Evolutionary conservation across 2,113 vertebrate genomes (phyloP), one percentile per base, ranked within the genome.

Genomic region (Cisticola juncidis): DNA sequence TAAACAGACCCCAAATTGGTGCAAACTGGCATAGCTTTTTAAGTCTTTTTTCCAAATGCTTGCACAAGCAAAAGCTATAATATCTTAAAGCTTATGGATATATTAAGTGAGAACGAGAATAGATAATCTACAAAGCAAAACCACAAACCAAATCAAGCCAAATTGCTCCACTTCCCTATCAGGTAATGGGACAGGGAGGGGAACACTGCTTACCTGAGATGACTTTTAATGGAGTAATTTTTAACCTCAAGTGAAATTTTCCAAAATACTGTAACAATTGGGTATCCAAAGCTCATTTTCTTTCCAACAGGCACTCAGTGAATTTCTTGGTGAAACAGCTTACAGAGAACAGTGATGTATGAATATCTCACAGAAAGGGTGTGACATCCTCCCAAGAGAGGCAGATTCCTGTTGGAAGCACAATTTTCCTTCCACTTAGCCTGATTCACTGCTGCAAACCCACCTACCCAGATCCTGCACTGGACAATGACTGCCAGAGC

Each of bases 401-500:
- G 22, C 18, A 81, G 36, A 57, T 45, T 50, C 33, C 90, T 62
- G 19, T 24, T 62, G 73, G 61, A 71, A 93, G 40, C 9, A 62
- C 0, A 4, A 16, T 9, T 68, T 77, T 82, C 31, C 40, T 90
- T 74, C 48, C 36, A 68, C 22, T 18, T 68, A 9, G 4, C 31
- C 31, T 20, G 15, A 53, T 6, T 26, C 2, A 2, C 31, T 60
- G 38, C 69, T 79, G 54, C 25, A 61, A 61, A 76, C 7, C 11
- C 53, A 45, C 9, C 9, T 73, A 69, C 28, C 40, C 71, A 69
- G 25, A 33, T 28, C 21, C n/a, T 38, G 11, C 71, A 24, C 9
- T 6, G 2, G 24, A 36, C 2, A 0, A 16, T 0, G 15, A n/a
- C 42, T 54, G 35, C n/a, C 47, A 81, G 23, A 88, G 65, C 23